These are phyloP conservation scores for Delia radicum DNA, from an alignment of 1,140 invertebrate genomes.

Conservation along the genomic window DNA sequence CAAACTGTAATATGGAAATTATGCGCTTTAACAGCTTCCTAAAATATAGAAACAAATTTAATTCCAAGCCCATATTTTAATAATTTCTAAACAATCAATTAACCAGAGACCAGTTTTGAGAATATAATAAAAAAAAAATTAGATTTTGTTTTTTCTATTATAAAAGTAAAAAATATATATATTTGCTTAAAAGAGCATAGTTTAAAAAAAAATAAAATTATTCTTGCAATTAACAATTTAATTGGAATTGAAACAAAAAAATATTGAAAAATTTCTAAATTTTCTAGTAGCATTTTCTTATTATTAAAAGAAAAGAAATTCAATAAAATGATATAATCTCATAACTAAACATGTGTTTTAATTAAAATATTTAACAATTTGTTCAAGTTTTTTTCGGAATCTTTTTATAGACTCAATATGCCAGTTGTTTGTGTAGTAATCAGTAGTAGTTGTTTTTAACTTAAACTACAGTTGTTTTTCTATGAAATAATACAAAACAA, in stretches of 20 bases:
- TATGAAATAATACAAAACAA: too few relatives aligned
- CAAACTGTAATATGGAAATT: constrained; percentile 77
- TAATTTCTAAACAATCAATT: neutral
- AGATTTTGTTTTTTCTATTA: neutral
- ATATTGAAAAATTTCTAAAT: neutral
- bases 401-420: too few relatives aligned
- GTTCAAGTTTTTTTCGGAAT: too few relatives aligned
- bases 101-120: neutral
- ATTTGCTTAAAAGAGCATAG: neutral
- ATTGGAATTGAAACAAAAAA: neutral
- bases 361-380: neutral
- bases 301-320: neutral
- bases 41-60: constrained; percentile 4
- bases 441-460: too few relatives aligned
- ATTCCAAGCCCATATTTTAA: too few relatives aligned
- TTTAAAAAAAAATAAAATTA: neutral
- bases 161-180: neutral
- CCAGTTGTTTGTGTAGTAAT: too few relatives aligned
- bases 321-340: neutral
- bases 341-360: neutral
- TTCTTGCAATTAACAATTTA: neutral
- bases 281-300: neutral
- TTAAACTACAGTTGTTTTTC: too few relatives aligned
- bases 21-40: constrained; percentile 67
- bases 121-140: too few relatives aligned